Evolutionary conservation across 2,797 vertebrate species (phyloP).

Genomic region (Malacoraja senta): DNA sequence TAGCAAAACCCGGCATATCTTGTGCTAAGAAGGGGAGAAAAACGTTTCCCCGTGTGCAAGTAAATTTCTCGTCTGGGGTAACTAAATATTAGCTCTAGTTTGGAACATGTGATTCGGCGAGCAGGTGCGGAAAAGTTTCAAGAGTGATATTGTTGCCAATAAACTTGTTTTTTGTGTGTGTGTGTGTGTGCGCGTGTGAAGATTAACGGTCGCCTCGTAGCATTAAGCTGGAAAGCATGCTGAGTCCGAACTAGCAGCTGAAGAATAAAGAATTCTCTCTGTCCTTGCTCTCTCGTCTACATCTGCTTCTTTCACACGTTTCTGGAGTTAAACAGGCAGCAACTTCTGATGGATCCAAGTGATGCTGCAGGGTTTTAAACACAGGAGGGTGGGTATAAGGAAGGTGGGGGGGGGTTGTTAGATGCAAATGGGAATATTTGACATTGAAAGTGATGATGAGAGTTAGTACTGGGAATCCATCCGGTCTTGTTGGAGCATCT

Average conservation of each 20-base stretch:
- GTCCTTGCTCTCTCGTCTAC: not conserved
- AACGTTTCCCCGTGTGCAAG: not conserved
- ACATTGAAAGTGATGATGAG: not conserved
- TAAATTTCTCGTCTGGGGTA: not conserved
- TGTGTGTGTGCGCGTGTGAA: not conserved
- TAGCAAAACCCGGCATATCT: not conserved
- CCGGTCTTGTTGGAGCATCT: not conserved
- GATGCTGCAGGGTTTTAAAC: not conserved
- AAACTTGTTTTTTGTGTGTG: not conserved
- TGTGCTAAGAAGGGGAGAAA: not conserved
- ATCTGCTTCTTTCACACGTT: not conserved
- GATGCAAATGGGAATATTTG: not conserved
- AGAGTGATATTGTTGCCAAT: not conserved
- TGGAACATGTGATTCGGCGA: not conserved
- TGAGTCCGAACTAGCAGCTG: not conserved
- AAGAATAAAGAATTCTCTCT: conserved; percentile 22
- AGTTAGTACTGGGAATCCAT: not conserved
- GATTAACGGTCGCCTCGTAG: not conserved
- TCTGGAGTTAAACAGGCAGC: not conserved
- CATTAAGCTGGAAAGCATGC: not conserved
- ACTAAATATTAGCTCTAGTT: not conserved
- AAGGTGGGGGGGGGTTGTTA: too few species aligned
- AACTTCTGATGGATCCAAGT: not conserved
- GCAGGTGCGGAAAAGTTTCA: too few species aligned
- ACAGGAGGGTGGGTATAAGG: too few species aligned